Base-by-base conservation (phyloP, 2,888 invertebrate genomes). In the Harpalus rubripes region DNA sequence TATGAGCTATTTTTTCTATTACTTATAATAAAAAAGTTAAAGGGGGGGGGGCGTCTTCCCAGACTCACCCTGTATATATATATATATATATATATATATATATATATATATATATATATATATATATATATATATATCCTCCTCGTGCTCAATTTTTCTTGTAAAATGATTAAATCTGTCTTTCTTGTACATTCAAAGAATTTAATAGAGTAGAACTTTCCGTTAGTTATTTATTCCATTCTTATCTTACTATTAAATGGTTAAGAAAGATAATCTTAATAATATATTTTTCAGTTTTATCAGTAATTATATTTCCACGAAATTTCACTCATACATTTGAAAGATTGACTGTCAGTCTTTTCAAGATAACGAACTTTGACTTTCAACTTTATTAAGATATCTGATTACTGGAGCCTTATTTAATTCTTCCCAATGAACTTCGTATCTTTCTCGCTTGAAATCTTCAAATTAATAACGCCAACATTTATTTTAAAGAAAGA, bases 351-450 rank as follows among this genome's bases (percentile, higher is more conserved):
- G 68, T 68, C 68, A 68, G 68, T 68, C 39, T 68, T 68, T 39
- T 26, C 7, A 0, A 39, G 68, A 68, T 68, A 15, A 68, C 68
- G n/a, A 68, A 68, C 39, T 68, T 68, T 68, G 68, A 39, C 68
- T 39, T 26, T 68, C 15, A 68, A 68, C 39, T 68, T 68, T 68
- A 26, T 63, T 18, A 65, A 65, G 65, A 32, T 68, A 68, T 68
- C 68, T 68, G 68, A 68, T 68, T 68, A 4, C 39, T 59, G 39
- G n/a, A 39, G 68, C n/a, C 39, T 68, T 39, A 68, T 68, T 68
- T 68, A 68, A 68, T 68, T 68, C 68, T 68, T 32, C 32, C 12
- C n/a, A 68, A 68, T 39, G 39, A 68, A 68, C 68, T 68, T 68
- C 26, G n/a, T 68, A 68, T 68, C 68, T 68, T 68, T 68, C 68